Evolutionary conservation across 1,140 invertebrate genomes (phyloP), one percentile per base, ranked within the genome.

Genomic region (Leptinotarsa undecemlineata): DNA sequence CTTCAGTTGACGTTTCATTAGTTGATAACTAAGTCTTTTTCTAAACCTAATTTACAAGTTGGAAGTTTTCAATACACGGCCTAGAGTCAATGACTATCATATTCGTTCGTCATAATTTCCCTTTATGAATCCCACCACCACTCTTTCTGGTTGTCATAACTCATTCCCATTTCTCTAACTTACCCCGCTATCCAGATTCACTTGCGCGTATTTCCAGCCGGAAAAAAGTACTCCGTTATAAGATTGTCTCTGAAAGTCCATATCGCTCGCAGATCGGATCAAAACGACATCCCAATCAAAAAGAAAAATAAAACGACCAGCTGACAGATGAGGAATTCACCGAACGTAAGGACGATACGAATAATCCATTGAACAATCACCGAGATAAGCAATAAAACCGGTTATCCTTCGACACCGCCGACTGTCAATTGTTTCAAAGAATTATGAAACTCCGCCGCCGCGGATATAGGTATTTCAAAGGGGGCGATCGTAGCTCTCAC

Each of bases 101-200:
- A 33, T 33, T 33, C 26, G 26, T 33, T 33, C 26, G 1, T 2
- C 26, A 33, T 33, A 33, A 6, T 33, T 1, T 33, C 26, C 26
- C 26, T 6, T 33, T 33, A 33, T 8, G 4, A 33, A 6, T 33
- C 26, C 26, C 26, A 33, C 6, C 26, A 1, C 26, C 26, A 33
- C 33, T 42, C 33, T 3, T 11, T 42, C 33, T 42, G 2, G 33
- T 42, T 11, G 3, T 42, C 33, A 42, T 11, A 42, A 42, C 33
- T 11, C 33, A 42, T 11, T 42, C 8, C 8, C 33, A 42, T 42
- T 42, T 19, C 14, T 17, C 14, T 17, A n/a, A 79, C 78, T 78
- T 60, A 79, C 78, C 61, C 78, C 78, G 68, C 76, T 79, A 51
- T 79, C 78, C 11, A 76, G 76, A 62, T 78, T 79, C 8, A 71